phyloP scores from a whole-genome alignment of 2,888 invertebrate species.

The Helobdella robusta region DNA sequence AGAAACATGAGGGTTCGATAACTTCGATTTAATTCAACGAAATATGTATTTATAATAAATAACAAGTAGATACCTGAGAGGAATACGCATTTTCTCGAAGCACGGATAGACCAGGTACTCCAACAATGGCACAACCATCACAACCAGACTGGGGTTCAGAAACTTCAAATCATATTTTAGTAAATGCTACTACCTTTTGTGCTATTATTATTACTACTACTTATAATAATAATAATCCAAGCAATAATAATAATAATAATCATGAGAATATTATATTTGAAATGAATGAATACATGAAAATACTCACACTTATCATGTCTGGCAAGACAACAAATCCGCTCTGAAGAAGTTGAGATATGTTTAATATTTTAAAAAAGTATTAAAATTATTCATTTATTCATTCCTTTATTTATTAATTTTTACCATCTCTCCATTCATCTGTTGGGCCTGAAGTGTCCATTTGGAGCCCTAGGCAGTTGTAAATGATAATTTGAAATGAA shows the following conservation, averaged over 20 bases:
- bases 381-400: not conserved
- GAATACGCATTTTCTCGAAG: constrained; percentile 35
- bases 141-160: constrained; percentile 37
- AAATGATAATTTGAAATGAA: too few relatives aligned
- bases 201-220: constrained; percentile 21
- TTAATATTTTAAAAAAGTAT: not conserved
- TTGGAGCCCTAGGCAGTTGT: constrained; percentile 46
- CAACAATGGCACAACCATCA: constrained; percentile 37
- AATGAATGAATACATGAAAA: not conserved
- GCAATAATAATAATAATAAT: not conserved
- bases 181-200: too few relatives aligned
- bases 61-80: constrained; percentile 31
- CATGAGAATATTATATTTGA: not conserved
- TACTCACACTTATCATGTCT: constrained; percentile 35
- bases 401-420: not conserved
- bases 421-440: constrained; percentile 42
- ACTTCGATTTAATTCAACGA: too few relatives aligned
- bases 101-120: constrained; percentile 38
- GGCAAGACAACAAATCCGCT: constrained; percentile 32
- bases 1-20: too few relatives aligned
- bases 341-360: constrained; percentile 17
- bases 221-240: not conserved
- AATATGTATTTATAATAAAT: not conserved
- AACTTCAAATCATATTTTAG: constrained; percentile 25
- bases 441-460: constrained; percentile 43